These are phyloP conservation scores for Xiphophorus couchianus DNA, from an alignment of 2,113 vertebrate genomes.

Conservation along the genomic window DNA sequence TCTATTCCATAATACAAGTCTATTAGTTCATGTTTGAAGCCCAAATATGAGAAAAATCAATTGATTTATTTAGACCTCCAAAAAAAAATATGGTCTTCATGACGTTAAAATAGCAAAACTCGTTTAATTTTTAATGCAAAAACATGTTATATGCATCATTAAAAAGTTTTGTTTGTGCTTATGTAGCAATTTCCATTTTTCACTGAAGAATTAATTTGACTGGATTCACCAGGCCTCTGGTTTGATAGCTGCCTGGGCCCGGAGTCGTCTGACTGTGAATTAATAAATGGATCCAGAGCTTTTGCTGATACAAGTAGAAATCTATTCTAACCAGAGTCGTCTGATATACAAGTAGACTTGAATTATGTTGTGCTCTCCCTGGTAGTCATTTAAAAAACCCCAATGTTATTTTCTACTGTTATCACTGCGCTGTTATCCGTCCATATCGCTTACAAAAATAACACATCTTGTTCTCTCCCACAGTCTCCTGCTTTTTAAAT, in stretches of 20 bases:
- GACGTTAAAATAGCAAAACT: neutral
- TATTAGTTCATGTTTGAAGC: neutral
- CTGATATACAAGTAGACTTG: neutral
- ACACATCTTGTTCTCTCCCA: slow-evolving; percentile 18
- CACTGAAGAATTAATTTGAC: neutral
- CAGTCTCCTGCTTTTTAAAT: slow-evolving; percentile 11
- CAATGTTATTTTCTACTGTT: neutral
- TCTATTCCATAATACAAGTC: neutral
- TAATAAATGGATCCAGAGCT: neutral
- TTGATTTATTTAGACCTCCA: neutral
- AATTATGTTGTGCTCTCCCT: slow-evolving; percentile 3
- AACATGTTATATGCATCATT: neutral
- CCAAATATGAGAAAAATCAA: neutral
- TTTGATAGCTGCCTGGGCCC: neutral
- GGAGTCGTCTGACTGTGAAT: neutral
- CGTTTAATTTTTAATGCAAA: neutral
- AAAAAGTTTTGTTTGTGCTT: neutral
- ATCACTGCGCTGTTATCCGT: neutral
- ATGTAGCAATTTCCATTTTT: neutral
- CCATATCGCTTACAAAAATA: slow-evolving; percentile 19
- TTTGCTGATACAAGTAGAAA: slow-evolving; percentile 4
- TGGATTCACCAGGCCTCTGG: too few relatives aligned
- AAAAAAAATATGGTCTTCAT: neutral
- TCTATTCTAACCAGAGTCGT: neutral
- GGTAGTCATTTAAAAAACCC: neutral